Evolutionary conservation across 1,140 invertebrate species (phyloP).

Genomic region (Ruditapes philippinarum): DNA sequence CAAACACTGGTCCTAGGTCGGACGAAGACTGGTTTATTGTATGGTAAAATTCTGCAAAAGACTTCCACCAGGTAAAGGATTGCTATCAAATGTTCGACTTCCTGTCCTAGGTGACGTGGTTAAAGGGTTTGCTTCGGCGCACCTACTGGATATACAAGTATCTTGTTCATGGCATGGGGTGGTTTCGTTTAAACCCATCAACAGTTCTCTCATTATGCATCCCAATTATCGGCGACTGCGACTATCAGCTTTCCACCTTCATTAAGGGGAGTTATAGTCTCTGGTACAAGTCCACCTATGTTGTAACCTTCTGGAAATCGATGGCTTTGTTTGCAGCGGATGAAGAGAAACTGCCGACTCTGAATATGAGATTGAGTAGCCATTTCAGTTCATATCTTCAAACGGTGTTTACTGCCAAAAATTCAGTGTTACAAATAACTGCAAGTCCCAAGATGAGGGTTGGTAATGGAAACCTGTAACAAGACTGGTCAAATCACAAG

Average conservation of each 20-base stretch:
- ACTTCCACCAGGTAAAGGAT: neutral
- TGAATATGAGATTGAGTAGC: constrained; percentile 12
- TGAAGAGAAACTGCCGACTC: constrained; percentile 22
- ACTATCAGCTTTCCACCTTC: constrained; percentile 12
- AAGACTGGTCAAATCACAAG: neutral
- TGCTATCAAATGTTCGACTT: neutral
- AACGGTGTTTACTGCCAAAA: constrained; percentile 20
- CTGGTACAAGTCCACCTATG: neutral
- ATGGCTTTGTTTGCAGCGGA: neutral
- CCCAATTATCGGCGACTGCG: constrained; percentile 36
- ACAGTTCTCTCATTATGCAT: constrained; percentile 55
- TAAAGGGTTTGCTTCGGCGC: neutral
- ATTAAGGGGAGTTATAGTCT: neutral
- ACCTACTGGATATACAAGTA: constrained; percentile 27
- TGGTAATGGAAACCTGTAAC: neutral
- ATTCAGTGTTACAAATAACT: neutral
- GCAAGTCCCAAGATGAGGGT: constrained; percentile 25
- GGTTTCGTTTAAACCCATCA: constrained; percentile 54
- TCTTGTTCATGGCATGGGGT: constrained; percentile 56
- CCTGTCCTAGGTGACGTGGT: neutral
- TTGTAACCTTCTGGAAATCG: neutral
- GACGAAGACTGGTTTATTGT: neutral
- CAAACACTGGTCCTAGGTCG: neutral
- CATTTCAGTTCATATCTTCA: neutral
- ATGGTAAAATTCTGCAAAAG: neutral